Evolutionary conservation across 2,888 invertebrate species (phyloP).

Genomic region (Sminthurinus aureus): DNA sequence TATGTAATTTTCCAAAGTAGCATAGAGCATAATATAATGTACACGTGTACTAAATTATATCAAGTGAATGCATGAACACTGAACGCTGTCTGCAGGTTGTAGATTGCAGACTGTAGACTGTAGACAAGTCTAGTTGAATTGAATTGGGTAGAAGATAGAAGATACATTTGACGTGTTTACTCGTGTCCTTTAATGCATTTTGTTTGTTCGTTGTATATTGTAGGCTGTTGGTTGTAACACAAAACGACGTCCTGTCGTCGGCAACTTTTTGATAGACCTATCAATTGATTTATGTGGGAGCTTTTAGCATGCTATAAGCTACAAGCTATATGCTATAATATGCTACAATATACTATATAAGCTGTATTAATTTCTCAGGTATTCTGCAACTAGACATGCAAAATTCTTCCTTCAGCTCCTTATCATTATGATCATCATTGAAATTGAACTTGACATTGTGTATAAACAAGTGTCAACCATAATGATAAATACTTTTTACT

Average conservation of each 20-base stretch:
- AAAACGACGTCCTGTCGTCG: constrained; percentile 9
- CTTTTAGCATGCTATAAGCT: neutral
- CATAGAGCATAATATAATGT: too few relatives aligned
- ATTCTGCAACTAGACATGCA: neutral
- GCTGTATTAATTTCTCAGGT: neutral
- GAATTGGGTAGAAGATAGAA: neutral
- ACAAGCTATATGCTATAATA: neutral
- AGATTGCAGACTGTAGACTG: neutral
- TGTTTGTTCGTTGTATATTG: neutral
- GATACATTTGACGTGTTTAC: neutral
- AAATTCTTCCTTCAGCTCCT: too few relatives aligned
- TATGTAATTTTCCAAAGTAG: too few relatives aligned
- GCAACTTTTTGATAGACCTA: constrained; percentile 27
- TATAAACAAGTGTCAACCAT: too few relatives aligned
- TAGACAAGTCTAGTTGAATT: neutral
- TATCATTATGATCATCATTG: too few relatives aligned
- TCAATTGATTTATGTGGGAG: constrained; percentile 31
- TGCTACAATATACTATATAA: too few relatives aligned
- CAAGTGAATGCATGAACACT: too few relatives aligned
- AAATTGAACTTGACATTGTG: too few relatives aligned
- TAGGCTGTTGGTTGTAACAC: neutral
- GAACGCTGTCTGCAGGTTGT: neutral
- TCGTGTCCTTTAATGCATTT: constrained; percentile 1
- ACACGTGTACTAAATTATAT: too few relatives aligned
- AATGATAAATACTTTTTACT: too few relatives aligned